A percentile compares a stretch with the other conserved stretches of the same genome.
These are phyloP conservation scores for Pseudomyrmex pallidus DNA, from an alignment of 1,140 invertebrate genomes.

Conservation along the genomic window DNA sequence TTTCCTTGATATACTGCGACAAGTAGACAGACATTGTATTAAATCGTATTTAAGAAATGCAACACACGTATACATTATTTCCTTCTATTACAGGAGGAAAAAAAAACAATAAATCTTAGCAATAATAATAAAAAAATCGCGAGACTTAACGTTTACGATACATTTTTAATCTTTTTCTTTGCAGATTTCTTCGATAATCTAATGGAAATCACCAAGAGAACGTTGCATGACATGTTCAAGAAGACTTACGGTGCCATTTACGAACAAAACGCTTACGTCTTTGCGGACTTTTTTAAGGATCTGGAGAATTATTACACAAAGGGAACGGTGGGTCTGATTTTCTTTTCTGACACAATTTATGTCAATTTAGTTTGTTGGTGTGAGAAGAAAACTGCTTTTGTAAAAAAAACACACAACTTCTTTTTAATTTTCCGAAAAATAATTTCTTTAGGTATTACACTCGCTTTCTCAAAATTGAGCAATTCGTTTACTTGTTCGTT, in stretches of 20 bases:
- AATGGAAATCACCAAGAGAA: constrained; percentile 92
- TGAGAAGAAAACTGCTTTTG: no score
- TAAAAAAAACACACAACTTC: no score
- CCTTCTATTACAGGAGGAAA: background rate
- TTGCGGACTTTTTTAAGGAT: constrained; percentile 95
- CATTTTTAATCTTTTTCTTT: constrained; percentile 73
- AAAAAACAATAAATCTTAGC: background rate
- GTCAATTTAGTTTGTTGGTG: no score
- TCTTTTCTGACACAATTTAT: background rate
- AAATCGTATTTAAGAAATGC: no score
- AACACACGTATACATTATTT: background rate
- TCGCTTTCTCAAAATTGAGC: background rate
- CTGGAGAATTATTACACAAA: constrained; percentile 95
- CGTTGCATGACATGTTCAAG: constrained; percentile 97
- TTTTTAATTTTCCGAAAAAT: constrained; percentile 23
- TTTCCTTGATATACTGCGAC: no score
- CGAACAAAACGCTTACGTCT: constrained; percentile 96
- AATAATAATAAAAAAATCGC: background rate
- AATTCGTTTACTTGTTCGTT: constrained; percentile 27
- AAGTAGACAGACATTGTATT: no score
- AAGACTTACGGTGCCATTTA: constrained; percentile 98
- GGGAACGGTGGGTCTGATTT: constrained; percentile 85
- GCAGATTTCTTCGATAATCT: constrained; percentile 95
- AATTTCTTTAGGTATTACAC: background rate
- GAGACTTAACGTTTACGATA: background rate